Conservation (phyloP, 2,113 vertebrate species). For the Muscicapa adusta region DNA sequence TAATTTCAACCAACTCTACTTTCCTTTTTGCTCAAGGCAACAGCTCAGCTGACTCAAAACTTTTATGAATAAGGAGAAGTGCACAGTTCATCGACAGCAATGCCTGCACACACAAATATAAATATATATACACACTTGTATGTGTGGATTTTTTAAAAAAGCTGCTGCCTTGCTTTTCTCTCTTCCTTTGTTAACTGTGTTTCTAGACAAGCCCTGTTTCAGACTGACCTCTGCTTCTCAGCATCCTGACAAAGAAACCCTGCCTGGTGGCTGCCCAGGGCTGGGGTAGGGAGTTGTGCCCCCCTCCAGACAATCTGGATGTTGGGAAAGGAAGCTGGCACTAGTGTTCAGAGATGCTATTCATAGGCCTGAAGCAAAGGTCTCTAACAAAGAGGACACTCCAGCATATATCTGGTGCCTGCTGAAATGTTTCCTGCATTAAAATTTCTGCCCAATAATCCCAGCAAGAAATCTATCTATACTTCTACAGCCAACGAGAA, state of each 20-base stretch:
- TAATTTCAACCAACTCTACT: background rate
- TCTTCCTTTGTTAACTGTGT: background rate
- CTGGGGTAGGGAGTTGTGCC: background rate
- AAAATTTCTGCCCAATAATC: background rate
- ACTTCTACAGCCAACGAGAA: background rate
- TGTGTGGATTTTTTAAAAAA: background rate
- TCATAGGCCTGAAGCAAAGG: rapidly evolving
- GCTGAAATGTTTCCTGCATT: background rate
- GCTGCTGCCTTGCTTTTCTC: background rate
- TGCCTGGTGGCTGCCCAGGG: too few species aligned
- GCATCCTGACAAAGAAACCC: rapidly evolving
- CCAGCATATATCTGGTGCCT: rapidly evolving
- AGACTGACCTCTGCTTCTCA: background rate
- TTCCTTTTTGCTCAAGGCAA: background rate
- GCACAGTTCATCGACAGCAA: background rate
- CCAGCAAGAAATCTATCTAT: background rate
- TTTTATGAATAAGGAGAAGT: background rate
- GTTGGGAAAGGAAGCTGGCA: background rate
- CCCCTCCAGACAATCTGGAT: background rate
- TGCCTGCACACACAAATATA: background rate
- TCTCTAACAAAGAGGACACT: background rate
- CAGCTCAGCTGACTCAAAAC: background rate
- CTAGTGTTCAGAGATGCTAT: background rate
- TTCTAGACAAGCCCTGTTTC: background rate
- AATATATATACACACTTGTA: rapidly evolving